A percentile compares a stretch with the other conserved stretches of the same genome.
These are phyloP conservation scores for Sterrhoptilus dennistouni DNA, from an alignment of 2,113 vertebrate species.

Conservation along the genomic window DNA sequence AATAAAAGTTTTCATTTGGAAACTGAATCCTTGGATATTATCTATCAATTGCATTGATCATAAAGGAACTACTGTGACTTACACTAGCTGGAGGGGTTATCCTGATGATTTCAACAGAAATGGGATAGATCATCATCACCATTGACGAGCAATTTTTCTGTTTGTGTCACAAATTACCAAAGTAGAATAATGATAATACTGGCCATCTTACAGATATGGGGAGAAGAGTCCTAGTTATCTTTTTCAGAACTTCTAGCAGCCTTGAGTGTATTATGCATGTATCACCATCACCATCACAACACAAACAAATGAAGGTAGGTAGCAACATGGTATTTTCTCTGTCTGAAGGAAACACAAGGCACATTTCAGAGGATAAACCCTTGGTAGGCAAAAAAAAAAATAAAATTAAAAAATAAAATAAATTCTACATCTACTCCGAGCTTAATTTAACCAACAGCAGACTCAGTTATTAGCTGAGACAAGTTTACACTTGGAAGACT, in stretches of 20 bases:
- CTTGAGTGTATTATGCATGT: neutral
- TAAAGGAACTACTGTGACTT: neutral
- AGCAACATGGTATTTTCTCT: neutral
- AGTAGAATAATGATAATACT: neutral
- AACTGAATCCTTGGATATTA: neutral
- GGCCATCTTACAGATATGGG: neutral
- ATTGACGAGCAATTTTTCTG: accelerated
- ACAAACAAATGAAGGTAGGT: neutral
- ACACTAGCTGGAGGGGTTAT: neutral
- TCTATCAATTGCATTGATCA: neutral
- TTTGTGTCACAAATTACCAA: neutral
- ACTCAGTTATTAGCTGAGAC: neutral
- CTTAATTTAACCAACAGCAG: neutral
- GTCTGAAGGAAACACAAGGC: neutral
- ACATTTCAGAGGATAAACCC: neutral
- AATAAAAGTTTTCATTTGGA: neutral
- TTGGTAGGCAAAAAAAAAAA: neutral
- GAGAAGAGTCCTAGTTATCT: neutral
- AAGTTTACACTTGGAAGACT: neutral
- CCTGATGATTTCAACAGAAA: neutral
- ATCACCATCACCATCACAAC: neutral
- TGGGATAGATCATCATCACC: neutral
- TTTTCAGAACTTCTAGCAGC: neutral
- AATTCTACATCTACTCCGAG: neutral
- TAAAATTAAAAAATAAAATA: too few relatives aligned